Evolutionary conservation across 2,113 vertebrate genomes (phyloP).

Genomic region (Leptodactylus fuscus): DNA sequence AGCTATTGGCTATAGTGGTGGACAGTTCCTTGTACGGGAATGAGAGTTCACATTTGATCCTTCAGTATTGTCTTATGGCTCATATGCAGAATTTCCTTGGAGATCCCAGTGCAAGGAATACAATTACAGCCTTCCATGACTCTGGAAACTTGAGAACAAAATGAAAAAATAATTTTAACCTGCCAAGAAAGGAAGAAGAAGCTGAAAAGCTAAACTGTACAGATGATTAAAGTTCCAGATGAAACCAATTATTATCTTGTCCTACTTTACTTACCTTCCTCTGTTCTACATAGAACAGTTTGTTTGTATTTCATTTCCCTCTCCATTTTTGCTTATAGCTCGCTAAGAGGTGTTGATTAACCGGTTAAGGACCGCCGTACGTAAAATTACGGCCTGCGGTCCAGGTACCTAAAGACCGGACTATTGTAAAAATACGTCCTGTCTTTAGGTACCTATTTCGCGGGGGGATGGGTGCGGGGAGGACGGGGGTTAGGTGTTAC

Average conservation of each 20-base stretch:
- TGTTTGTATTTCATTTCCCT: not conserved
- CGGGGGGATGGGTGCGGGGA: too few species aligned
- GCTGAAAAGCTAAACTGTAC: not conserved
- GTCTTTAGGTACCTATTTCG: too few species aligned
- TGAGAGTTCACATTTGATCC: too few species aligned
- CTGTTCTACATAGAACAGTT: not conserved
- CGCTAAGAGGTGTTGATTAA: slow-evolving; percentile 57
- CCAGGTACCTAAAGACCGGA: too few species aligned
- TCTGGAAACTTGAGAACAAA: not conserved
- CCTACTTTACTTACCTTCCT: not conserved
- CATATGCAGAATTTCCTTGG: not conserved
- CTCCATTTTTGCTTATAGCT: slow-evolving; percentile 16
- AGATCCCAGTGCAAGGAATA: not conserved
- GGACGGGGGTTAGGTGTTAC: too few species aligned
- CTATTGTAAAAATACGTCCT: too few species aligned
- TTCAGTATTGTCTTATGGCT: too few species aligned
- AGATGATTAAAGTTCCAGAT: not conserved
- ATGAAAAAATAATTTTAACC: slow-evolving; percentile 3
- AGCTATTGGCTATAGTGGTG: too few species aligned
- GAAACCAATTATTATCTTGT: not conserved
- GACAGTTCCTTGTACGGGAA: too few species aligned
- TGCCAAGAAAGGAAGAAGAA: not conserved
- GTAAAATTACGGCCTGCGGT: too few species aligned
- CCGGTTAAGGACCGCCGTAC: too few species aligned
- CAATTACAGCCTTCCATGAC: not conserved